Percentiles rank a stretch among this genome's conserved stretches.
Conservation (phyloP, 2,888 invertebrate species). For the Stramonita haemastoma region DNA sequence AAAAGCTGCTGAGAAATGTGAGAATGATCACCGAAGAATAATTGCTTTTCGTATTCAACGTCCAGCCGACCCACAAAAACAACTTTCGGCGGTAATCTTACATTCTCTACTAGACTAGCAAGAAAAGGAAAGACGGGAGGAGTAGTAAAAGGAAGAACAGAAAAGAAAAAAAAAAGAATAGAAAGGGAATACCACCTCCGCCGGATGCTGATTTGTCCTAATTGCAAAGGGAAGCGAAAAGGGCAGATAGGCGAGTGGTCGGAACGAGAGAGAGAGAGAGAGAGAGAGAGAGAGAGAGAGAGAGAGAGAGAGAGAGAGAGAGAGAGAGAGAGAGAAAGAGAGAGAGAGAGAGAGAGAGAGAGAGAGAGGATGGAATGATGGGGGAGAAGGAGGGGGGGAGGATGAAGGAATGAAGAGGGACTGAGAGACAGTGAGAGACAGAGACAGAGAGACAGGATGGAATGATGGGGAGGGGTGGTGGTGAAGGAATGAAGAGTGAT, state of each 20-base stretch:
- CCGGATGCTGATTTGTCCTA: slow-evolving; percentile 34
- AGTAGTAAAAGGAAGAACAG: background rate
- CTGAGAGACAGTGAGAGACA: too few species aligned
- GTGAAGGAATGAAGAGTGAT: too few species aligned
- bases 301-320: background rate
- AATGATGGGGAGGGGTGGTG: too few species aligned
- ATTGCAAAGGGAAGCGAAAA: slow-evolving; percentile 39
- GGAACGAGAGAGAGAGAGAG: background rate
- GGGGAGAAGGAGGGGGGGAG: too few species aligned
- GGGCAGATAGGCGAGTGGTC: background rate
- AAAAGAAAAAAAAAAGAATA: background rate
- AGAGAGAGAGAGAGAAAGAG: background rate
- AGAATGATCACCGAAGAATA: too few species aligned
- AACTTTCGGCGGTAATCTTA: background rate
- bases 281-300: background rate
- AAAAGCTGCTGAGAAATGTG: too few species aligned
- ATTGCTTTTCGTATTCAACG: background rate
- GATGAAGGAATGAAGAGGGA: too few species aligned
- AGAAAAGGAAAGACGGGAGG: background rate
- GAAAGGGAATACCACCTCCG: background rate
- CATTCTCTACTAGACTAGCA: background rate
- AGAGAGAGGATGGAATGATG: too few species aligned
- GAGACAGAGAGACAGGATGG: too few species aligned
- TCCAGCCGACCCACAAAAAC: background rate
- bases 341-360: too few species aligned